phyloP scores from a whole-genome alignment of 2,797 vertebrate species.

The Neostethus bicornis region DNA sequence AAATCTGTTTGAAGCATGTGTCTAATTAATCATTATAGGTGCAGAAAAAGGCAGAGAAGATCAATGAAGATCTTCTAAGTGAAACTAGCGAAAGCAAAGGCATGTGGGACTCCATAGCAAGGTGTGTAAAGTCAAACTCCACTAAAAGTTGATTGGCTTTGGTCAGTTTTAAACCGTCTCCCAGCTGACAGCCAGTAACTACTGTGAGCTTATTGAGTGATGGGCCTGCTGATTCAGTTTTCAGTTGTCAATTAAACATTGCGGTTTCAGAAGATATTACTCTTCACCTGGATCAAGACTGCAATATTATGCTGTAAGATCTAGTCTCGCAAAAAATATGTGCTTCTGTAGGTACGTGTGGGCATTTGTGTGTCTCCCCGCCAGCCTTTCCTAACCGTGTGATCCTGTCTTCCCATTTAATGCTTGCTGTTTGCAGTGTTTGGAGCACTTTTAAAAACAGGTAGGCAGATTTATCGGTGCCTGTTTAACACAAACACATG shows the following conservation, averaged over 20 bases:
- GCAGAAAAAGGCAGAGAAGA: slow-evolving; percentile 88
- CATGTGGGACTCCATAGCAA: slow-evolving; percentile 85
- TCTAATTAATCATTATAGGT: slow-evolving; percentile 79
- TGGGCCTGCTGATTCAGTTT: slow-evolving; percentile 31
- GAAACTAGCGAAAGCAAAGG: slow-evolving; percentile 81
- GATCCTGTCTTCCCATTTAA: slow-evolving; percentile 78
- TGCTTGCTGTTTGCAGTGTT: slow-evolving; percentile 83
- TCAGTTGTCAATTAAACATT: slow-evolving; percentile 60
- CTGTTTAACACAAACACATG: slow-evolving; percentile 53
- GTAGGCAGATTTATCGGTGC: slow-evolving; percentile 74
- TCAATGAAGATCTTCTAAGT: slow-evolving; percentile 88
- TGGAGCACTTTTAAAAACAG: slow-evolving; percentile 85
- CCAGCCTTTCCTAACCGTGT: slow-evolving; percentile 71
- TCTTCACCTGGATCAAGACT: slow-evolving; percentile 72
- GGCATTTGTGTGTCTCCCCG: slow-evolving; percentile 50
- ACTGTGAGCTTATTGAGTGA: slow-evolving; percentile 40
- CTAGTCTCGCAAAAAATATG: slow-evolving; percentile 81
- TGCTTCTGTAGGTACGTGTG: slow-evolving; percentile 81
- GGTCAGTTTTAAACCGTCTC: slow-evolving; percentile 1
- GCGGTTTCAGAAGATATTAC: slow-evolving; percentile 72
- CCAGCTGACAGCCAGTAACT: slow-evolving; percentile 28
- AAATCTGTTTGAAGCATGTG: slow-evolving; percentile 9
- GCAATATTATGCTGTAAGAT: slow-evolving; percentile 80
- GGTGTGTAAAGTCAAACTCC: slow-evolving; percentile 72
- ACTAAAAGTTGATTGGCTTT: slow-evolving; percentile 5